phyloP scores from a whole-genome alignment of 2,888 invertebrate genomes.

The Eilema griseolum region DNA sequence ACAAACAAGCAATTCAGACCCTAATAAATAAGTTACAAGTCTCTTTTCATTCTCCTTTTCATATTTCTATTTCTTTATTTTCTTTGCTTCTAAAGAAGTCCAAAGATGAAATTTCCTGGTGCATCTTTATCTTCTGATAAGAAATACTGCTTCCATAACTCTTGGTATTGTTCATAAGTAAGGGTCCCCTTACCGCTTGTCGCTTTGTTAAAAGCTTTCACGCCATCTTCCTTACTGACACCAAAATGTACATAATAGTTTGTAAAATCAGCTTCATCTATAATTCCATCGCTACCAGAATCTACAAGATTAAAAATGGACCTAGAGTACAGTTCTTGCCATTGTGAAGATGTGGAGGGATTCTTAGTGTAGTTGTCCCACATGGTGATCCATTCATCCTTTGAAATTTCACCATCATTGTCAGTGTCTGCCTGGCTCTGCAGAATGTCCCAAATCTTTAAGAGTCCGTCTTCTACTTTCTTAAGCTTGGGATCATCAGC shows the following conservation, averaged over 20 bases:
- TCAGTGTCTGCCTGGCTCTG: slow-evolving; percentile 93
- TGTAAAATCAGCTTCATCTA: slow-evolving; percentile 94
- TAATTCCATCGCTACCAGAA: slow-evolving; percentile 91
- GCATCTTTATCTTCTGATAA: slow-evolving; percentile 91
- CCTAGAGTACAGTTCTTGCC: slow-evolving; percentile 94
- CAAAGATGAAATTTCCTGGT: slow-evolving; percentile 94
- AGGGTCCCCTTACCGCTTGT: slow-evolving; percentile 91
- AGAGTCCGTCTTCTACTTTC: slow-evolving; percentile 91
- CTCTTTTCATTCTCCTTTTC: background rate
- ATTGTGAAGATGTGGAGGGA: slow-evolving; percentile 91
- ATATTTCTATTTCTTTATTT: background rate
- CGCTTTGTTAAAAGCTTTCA: slow-evolving; percentile 92
- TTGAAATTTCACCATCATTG: slow-evolving; percentile 94
- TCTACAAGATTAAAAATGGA: slow-evolving; percentile 96
- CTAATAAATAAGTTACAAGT: background rate
- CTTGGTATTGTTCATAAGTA: slow-evolving; percentile 91
- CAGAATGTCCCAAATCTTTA: slow-evolving; percentile 94
- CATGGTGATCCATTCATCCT: slow-evolving; percentile 95
- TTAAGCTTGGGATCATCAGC: slow-evolving; percentile 90
- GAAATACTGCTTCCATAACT: slow-evolving; percentile 95
- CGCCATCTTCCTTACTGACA: slow-evolving; percentile 90
- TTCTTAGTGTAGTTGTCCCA: slow-evolving; percentile 94
- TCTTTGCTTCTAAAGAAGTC: slow-evolving; percentile 18
- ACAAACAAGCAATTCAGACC: background rate
- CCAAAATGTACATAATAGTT: slow-evolving; percentile 94